Conservation (phyloP, 2,797 vertebrate genomes). For the Eulemur rubriventer region DNA sequence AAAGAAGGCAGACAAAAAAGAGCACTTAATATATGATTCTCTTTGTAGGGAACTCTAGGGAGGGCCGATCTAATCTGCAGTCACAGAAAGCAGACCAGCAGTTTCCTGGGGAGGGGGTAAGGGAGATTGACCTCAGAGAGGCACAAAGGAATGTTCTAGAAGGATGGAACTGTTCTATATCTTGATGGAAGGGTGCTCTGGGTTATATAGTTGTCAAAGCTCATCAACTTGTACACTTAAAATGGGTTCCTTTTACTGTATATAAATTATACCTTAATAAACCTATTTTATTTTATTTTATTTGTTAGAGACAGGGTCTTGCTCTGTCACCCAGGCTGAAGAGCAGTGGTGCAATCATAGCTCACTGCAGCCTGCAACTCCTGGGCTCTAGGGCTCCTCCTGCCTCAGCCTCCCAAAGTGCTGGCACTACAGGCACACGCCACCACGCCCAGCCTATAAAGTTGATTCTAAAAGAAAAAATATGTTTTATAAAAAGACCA, state of each 20-base stretch:
- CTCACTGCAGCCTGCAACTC: neutral
- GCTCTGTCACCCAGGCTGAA: neutral
- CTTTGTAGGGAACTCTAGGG: neutral
- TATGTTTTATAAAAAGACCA: neutral
- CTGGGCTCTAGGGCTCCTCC: neutral
- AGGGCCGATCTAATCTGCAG: rapidly evolving
- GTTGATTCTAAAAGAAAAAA: neutral
- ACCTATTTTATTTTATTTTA: neutral
- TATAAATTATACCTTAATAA: neutral
- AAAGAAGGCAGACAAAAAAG: neutral
- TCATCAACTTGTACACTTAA: neutral
- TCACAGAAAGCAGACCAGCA: neutral
- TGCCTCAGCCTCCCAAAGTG: neutral
- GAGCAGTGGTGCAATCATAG: neutral
- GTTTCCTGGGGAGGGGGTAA: neutral
- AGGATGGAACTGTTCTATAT: neutral
- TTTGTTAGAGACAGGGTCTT: neutral
- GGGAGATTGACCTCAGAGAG: rapidly evolving
- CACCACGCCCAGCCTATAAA: neutral
- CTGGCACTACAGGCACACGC: neutral
- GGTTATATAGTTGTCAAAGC: neutral
- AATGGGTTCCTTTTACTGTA: neutral
- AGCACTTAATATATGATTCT: rapidly evolving
- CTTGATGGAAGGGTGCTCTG: rapidly evolving
- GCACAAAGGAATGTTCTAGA: neutral